A percentile compares a stretch with the other conserved stretches of the same genome.
These are phyloP conservation scores for Cataglyphis livida DNA, from an alignment of 2,888 invertebrate species.

Conservation along the genomic window DNA sequence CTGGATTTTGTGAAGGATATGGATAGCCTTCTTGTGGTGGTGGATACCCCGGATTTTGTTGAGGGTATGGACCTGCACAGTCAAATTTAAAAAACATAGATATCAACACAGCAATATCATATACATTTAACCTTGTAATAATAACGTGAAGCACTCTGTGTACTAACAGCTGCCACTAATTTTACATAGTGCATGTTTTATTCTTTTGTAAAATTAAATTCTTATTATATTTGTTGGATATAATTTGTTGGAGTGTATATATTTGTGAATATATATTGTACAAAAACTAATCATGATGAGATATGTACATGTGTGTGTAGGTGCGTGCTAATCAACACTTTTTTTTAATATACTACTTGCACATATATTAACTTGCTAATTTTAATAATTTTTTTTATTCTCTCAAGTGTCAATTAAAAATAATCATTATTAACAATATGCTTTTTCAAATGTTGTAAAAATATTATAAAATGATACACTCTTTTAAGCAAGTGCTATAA, in stretches of 20 bases:
- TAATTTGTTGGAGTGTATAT: not conserved
- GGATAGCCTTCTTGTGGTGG: constrained; percentile 60
- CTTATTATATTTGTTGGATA: not conserved
- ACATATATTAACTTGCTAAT: not conserved
- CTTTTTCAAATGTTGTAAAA: constrained; percentile 16
- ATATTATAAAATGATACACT: constrained; percentile 9
- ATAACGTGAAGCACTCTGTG: constrained; percentile 47
- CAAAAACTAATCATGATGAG: not conserved
- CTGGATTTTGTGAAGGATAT: constrained; percentile 68
- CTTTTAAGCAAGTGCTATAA: constrained; percentile 54
- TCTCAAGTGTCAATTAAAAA: not conserved
- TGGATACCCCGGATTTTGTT: constrained; percentile 78
- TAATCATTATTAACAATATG: constrained; percentile 1
- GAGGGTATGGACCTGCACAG: constrained; percentile 74
- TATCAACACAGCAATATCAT: not conserved
- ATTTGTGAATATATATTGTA: not conserved
- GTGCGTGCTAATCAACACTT: not conserved
- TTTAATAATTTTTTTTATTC: not conserved
- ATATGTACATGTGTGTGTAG: not conserved
- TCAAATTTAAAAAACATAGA: constrained; percentile 51
- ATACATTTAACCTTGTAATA: constrained; percentile 11
- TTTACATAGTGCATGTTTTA: constrained; percentile 1
- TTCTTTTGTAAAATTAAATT: constrained; percentile 14
- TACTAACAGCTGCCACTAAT: constrained; percentile 59
- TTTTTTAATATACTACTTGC: not conserved